Conservation (phyloP, 64 coral and sea anemone species). For the Montipora cactus region DNA sequence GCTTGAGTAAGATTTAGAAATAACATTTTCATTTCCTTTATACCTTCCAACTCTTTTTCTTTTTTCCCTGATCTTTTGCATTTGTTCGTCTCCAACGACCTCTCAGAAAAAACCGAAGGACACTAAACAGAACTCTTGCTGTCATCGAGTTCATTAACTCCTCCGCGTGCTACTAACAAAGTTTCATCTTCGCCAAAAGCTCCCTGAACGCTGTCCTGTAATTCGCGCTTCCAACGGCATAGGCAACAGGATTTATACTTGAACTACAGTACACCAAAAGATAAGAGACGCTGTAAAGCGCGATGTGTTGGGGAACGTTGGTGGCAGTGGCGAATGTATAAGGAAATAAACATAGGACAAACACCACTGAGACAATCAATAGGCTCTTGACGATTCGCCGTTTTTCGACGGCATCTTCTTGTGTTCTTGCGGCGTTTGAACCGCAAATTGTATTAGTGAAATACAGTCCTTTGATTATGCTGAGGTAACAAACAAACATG, state of each 20-base stretch:
- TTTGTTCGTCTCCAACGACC: too few relatives aligned
- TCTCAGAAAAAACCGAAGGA: background rate
- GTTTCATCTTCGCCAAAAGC: conserved; percentile 16
- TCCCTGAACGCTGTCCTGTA: conserved; percentile 60
- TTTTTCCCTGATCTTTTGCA: too few relatives aligned
- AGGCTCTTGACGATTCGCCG: conserved; percentile 73
- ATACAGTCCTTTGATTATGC: conserved; percentile 78
- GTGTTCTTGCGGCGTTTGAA: background rate
- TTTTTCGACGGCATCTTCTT: conserved; percentile 38
- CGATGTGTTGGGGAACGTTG: background rate
- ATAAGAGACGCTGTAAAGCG: conserved; percentile 47
- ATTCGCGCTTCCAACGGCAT: conserved; percentile 60
- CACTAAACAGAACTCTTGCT: too few relatives aligned
- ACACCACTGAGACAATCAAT: conserved; percentile 57
- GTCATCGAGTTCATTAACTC: too few relatives aligned
- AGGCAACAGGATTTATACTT: conserved; percentile 69
- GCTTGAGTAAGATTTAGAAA: too few relatives aligned
- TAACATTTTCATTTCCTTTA: too few relatives aligned
- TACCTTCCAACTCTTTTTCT: too few relatives aligned
- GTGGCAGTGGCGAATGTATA: conserved; percentile 34
- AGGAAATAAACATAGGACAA: conserved; percentile 68
- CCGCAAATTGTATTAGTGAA: conserved; percentile 76
- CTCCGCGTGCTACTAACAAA: background rate
- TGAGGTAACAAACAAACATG: conserved; percentile 68
- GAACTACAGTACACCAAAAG: conserved; percentile 71